Evolutionary conservation across 2,888 invertebrate genomes (phyloP).

Genomic region (Hoplodrina blanda): DNA sequence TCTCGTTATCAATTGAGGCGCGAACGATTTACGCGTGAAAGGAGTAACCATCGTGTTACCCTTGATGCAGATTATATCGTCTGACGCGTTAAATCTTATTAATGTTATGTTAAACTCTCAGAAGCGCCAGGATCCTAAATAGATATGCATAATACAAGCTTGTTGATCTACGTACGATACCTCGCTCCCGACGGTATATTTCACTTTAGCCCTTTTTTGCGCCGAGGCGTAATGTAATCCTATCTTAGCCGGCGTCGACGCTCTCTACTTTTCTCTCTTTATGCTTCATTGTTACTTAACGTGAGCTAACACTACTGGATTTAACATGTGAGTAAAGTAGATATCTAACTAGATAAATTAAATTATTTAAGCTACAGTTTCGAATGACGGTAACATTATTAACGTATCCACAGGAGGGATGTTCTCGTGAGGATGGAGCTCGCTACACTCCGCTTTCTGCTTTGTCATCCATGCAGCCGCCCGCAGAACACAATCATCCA

Average conservation of each 20-base stretch:
- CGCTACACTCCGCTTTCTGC: constrained; percentile 96
- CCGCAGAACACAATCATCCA: constrained; percentile 89
- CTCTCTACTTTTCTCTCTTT: constrained; percentile 12
- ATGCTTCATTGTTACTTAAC: constrained; percentile 33
- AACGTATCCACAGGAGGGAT: constrained; percentile 80
- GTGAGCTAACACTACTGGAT: constrained; percentile 10
- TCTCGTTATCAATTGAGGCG: constrained; percentile 70
- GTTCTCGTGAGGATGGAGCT: constrained; percentile 83
- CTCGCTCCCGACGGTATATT: constrained; percentile 33
- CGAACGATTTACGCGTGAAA: constrained; percentile 80
- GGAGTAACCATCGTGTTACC: constrained; percentile 77
- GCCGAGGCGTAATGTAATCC: constrained; percentile 36
- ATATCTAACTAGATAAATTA: constrained; percentile 5
- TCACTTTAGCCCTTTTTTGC: constrained; percentile 43
- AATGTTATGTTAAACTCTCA: constrained; percentile 74
- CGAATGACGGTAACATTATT: not conserved
- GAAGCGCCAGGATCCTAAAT: constrained; percentile 60
- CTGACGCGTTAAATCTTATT: constrained; percentile 80
- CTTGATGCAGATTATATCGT: constrained; percentile 81
- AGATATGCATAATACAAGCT: constrained; percentile 51
- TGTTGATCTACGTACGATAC: constrained; percentile 40
- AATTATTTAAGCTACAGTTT: constrained; percentile 16
- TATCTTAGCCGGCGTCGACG: constrained; percentile 17
- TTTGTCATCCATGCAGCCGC: constrained; percentile 96
- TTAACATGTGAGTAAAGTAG: not conserved